A percentile compares a stretch with the other conserved stretches of the same genome.
Conservation (phyloP, 2,888 invertebrate species). For the Ceraclea dissimilis region DNA sequence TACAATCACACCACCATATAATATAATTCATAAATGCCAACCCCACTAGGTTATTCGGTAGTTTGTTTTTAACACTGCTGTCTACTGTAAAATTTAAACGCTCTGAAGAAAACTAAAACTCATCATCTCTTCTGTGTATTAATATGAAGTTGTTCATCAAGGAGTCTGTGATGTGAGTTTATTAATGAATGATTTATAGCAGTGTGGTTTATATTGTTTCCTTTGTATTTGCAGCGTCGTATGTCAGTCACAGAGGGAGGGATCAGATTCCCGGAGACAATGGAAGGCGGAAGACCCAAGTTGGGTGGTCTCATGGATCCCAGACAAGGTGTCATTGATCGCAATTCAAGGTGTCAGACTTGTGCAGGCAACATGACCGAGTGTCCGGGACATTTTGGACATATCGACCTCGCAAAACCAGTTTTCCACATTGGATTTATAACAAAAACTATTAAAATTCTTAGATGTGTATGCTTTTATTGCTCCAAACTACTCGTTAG, state of each 20-base stretch:
- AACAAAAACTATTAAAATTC: slow-evolving; percentile 91
- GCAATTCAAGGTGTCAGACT: slow-evolving; percentile 87
- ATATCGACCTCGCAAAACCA: slow-evolving; percentile 96
- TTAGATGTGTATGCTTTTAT: slow-evolving; percentile 98
- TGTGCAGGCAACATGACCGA: slow-evolving; percentile 98
- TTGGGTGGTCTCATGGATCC: slow-evolving; percentile 99
- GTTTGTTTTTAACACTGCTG: too few relatives aligned
- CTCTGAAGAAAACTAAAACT: too few relatives aligned
- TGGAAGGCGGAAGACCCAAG: slow-evolving; percentile 98
- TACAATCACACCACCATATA: too few relatives aligned
- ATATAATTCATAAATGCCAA: too few relatives aligned
- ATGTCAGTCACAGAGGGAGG: slow-evolving; percentile 98
- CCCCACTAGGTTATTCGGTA: too few relatives aligned
- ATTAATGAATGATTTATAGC: too few relatives aligned
- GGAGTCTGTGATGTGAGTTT: too few relatives aligned
- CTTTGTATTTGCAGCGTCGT: slow-evolving; percentile 72
- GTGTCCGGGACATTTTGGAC: slow-evolving; percentile 99
- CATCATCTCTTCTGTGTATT: not conserved
- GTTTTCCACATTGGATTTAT: slow-evolving; percentile 98
- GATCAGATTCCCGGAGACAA: slow-evolving; percentile 93
- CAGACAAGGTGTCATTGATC: slow-evolving; percentile 94
- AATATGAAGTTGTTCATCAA: too few relatives aligned
- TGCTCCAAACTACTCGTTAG: slow-evolving; percentile 96
- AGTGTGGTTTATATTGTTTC: too few relatives aligned
- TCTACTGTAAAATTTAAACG: too few relatives aligned